These are phyloP conservation scores for Cherax destructor DNA, from an alignment of 1,140 invertebrate genomes.

Conservation along the genomic window DNA sequence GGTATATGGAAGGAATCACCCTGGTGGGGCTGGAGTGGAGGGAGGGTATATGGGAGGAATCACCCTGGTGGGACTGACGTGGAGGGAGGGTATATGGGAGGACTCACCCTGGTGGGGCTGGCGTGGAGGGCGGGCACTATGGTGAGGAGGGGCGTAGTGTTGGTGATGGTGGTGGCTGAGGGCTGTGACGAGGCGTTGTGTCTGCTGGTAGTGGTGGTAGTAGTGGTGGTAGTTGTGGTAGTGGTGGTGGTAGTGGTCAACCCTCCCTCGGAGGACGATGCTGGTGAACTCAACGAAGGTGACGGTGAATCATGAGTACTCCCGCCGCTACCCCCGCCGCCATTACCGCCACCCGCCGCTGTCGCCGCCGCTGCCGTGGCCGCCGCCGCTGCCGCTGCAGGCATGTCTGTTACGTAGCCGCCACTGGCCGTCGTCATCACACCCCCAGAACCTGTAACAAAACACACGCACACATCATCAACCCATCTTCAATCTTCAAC, in stretches of 20 bases:
- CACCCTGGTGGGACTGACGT: neutral
- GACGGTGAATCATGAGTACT: neutral
- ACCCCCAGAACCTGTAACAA: slow-evolving; percentile 6
- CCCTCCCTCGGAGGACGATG: neutral
- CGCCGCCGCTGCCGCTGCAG: slow-evolving; percentile 1
- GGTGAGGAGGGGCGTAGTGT: neutral
- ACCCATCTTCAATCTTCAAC: no score
- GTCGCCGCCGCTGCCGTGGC: neutral
- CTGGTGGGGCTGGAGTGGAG: no score
- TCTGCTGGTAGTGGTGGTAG: neutral
- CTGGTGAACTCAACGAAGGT: neutral
- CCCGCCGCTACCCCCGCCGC: neutral
- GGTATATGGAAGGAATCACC: no score
- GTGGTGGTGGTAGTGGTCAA: neutral
- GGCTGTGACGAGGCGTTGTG: neutral
- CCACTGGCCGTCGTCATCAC: slow-evolving; percentile 1
- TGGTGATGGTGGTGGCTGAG: neutral
- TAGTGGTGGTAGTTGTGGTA: neutral
- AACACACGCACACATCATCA: no score
- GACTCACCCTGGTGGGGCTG: neutral
- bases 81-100: neutral
- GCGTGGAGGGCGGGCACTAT: neutral
- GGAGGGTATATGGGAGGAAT: no score
- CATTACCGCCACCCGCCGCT: neutral
- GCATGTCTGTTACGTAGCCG: neutral